Evolutionary conservation across 2,797 vertebrate genomes (phyloP).

Genomic region (Yasuhikotakia modesta): DNA sequence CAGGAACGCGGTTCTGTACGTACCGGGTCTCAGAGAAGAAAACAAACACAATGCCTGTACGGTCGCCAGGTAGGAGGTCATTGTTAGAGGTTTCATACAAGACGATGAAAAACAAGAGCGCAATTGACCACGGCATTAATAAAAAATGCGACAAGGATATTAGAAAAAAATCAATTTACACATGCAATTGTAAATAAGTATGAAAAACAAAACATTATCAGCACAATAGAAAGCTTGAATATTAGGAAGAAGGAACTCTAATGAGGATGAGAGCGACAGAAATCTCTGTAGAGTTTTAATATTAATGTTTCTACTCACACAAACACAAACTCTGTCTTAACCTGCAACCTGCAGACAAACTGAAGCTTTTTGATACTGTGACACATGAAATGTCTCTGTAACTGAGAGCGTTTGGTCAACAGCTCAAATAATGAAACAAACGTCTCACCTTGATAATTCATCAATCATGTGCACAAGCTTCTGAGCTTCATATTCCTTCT

Average conservation of each 20-base stretch:
- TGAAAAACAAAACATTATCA: not conserved
- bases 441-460: slow-evolving; percentile 90
- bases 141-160: not conserved
- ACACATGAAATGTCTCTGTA: too few relatives aligned
- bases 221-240: not conserved
- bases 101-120: slow-evolving; percentile 7
- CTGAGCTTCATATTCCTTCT: slow-evolving; percentile 98
- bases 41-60: slow-evolving; percentile 14
- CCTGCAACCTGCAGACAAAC: not conserved
- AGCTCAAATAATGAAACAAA: too few relatives aligned
- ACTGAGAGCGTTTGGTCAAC: too few relatives aligned
- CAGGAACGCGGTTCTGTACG: slow-evolving; percentile 54
- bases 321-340: not conserved
- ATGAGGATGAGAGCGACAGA: not conserved
- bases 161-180: not conserved
- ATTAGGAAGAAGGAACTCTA: not conserved
- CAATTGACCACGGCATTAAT: not conserved
- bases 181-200: not conserved
- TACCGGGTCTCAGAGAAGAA: slow-evolving; percentile 2
- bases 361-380: too few relatives aligned
- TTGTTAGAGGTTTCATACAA: slow-evolving; percentile 1
- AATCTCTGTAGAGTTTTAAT: too few relatives aligned
- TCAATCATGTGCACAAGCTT: slow-evolving; percentile 96
- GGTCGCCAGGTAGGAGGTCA: not conserved
- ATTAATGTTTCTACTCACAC: not conserved